phyloP scores from a whole-genome alignment of 2,888 invertebrate species.

The Blastobasis adustella region DNA sequence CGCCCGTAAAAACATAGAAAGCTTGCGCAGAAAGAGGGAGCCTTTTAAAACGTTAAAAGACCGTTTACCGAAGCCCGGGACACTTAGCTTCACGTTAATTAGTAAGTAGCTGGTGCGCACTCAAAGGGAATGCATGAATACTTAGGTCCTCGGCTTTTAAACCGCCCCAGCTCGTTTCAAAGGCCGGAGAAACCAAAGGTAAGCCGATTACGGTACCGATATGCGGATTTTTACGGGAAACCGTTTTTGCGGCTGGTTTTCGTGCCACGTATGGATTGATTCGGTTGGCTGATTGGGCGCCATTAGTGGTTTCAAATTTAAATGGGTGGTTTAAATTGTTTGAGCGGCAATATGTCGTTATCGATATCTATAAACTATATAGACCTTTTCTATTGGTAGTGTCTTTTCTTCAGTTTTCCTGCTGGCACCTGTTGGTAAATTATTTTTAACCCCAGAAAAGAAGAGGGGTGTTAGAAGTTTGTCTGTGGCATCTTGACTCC shows the following conservation, averaged over 20 bases:
- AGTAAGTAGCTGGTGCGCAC: constrained; percentile 69
- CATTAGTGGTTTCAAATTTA: too few species aligned
- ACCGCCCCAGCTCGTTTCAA: constrained; percentile 60
- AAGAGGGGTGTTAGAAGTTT: too few species aligned
- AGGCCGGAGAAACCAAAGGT: constrained; percentile 65
- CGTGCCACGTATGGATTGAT: background rate
- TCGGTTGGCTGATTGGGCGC: too few species aligned
- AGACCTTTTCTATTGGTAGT: too few species aligned
- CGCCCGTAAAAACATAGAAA: constrained; percentile 58
- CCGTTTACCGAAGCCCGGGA: constrained; percentile 73
- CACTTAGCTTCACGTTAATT: constrained; percentile 72
- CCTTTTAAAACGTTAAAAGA: constrained; percentile 71
- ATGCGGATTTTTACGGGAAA: constrained; percentile 53
- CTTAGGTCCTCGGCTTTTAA: constrained; percentile 70
- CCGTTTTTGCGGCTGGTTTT: constrained; percentile 22
- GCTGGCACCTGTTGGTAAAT: too few species aligned
- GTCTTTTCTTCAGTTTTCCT: too few species aligned
- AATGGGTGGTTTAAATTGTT: too few species aligned
- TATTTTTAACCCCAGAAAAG: too few species aligned
- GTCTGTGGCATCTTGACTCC: too few species aligned
- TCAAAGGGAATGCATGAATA: constrained; percentile 76
- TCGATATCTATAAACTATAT: too few species aligned
- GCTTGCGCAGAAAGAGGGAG: constrained; percentile 43
- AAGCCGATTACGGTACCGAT: constrained; percentile 67
- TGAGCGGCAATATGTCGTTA: too few species aligned